Percentiles rank a stretch among this genome's conserved stretches.
Conservation (phyloP, 2,888 invertebrate genomes). For the Cordylochernes scorpioides region DNA sequence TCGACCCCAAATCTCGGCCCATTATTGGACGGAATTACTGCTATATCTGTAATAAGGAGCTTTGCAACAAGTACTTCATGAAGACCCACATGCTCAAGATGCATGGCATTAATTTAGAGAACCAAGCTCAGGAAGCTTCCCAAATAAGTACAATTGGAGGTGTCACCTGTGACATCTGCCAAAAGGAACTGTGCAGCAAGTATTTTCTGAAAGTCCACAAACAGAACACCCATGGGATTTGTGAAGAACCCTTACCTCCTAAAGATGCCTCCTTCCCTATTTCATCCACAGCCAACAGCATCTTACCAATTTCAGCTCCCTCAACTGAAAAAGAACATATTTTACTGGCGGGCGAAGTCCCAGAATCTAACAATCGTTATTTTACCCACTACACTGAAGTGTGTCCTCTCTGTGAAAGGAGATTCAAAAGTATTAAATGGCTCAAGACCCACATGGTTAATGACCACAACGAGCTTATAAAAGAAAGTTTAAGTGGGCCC, state of each 20-base stretch:
- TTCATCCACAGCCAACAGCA: background rate
- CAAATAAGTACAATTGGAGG: slow-evolving; percentile 42
- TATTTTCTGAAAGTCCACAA: slow-evolving; percentile 91
- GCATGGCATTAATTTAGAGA: slow-evolving; percentile 83
- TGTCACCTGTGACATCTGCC: slow-evolving; percentile 85
- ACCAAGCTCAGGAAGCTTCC: slow-evolving; percentile 33
- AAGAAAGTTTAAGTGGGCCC: slow-evolving; percentile 30
- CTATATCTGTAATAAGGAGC: slow-evolving; percentile 89
- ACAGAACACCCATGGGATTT: slow-evolving; percentile 86
- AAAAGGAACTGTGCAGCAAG: slow-evolving; percentile 90
- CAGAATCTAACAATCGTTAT: slow-evolving; percentile 14
- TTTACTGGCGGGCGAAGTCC: slow-evolving; percentile 13
- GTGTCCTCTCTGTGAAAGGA: slow-evolving; percentile 56
- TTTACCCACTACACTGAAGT: slow-evolving; percentile 28
- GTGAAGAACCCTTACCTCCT: slow-evolving; percentile 32
- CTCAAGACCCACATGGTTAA: slow-evolving; percentile 56
- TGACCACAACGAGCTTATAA: slow-evolving; percentile 46
- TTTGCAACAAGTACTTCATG: slow-evolving; percentile 99
- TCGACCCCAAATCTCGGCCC: background rate
- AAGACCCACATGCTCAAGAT: slow-evolving; percentile 97
- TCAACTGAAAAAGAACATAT: slow-evolving; percentile 9
- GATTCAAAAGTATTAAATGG: slow-evolving; percentile 66
- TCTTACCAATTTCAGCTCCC: no score
- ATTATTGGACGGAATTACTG: slow-evolving; percentile 40
- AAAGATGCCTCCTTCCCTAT: slow-evolving; percentile 7